Evolutionary conservation across 2,113 vertebrate species (phyloP).

Genomic region (Sinocyclocheilus anophthalmus): DNA sequence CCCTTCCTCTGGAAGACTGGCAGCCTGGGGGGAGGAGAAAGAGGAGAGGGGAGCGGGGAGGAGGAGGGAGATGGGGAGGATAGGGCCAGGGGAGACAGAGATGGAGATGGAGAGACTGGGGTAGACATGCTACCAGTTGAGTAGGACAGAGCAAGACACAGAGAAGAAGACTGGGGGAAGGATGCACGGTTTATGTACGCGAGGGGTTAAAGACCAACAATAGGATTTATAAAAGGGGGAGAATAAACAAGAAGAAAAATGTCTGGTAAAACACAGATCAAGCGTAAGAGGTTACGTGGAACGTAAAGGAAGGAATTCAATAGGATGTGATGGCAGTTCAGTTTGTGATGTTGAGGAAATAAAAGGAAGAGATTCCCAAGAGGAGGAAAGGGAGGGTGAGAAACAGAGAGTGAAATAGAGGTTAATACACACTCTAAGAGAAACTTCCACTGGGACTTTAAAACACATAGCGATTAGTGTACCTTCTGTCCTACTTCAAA

Average conservation of each 20-base stretch:
- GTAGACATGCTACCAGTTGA: conserved; percentile 71
- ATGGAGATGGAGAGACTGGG: conserved; percentile 73
- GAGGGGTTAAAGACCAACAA: neutral
- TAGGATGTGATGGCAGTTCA: conserved; percentile 36
- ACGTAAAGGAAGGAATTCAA: conserved; percentile 1
- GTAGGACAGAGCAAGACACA: conserved; percentile 45
- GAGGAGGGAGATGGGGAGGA: conserved; percentile 67
- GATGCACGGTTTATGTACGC: conserved; percentile 21
- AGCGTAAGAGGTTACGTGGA: neutral
- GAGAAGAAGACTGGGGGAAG: conserved; percentile 46
- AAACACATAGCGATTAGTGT: conserved; percentile 69
- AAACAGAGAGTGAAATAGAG: conserved; percentile 58
- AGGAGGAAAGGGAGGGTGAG: conserved; percentile 42
- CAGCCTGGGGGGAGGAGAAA: conserved; percentile 75
- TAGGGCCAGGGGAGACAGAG: conserved; percentile 72
- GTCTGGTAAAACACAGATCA: conserved; percentile 6
- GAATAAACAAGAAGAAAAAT: neutral
- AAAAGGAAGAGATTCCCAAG: conserved; percentile 41
- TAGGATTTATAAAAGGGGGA: neutral
- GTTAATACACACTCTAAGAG: conserved; percentile 69
- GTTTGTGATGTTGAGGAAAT: conserved; percentile 46
- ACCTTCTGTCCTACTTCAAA: conserved; percentile 63
- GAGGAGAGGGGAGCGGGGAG: conserved; percentile 75
- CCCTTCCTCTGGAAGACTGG: conserved; percentile 91
- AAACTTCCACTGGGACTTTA: conserved; percentile 66